Evolutionary conservation across 30 jellyfish, hydroid and myxozoan species (phyloP), one percentile per base, ranked within the genome.

Genomic region (Mastigias papua): DNA sequence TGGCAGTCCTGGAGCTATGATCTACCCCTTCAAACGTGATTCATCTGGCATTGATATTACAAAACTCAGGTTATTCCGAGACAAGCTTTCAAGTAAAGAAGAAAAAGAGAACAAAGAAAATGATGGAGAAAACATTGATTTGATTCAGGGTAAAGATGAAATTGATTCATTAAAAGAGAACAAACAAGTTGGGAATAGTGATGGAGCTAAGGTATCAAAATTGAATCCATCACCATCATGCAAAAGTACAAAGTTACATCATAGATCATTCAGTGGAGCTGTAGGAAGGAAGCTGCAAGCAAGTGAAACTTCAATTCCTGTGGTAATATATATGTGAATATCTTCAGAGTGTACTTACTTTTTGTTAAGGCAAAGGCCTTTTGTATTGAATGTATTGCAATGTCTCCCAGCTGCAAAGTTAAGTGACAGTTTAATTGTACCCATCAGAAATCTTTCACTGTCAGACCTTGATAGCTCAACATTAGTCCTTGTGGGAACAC

Each of bases 1-100:
- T 27, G 77, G 63, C 71, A 93, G 97, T 61, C 98, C 98, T 6
- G 67, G 89, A 27, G 97, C 98, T 48, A 93, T 93, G n/a, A 97
- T 94, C 22, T 95, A 85, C 50, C 99, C 99, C 0, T 74, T 94
- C 48, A 20, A 66, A 23, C 61, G 82, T 31, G 88, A 73, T 19
- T 80, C 81, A 19, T 46, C 90, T 11, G 90, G 79, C 16, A 63
- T 80, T 49, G 69, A 80, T 28, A 65, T 80, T 5, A 35, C n/a
- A 19, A 48, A 46, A 29, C 57, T 80, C 1, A 80, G 78, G 23
- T 31, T 67, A 9, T 35, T 37, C 10, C 54, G 88, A 46, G 88
- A 77, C 7, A 77, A 35, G n/a, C 60, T 66, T 26, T 20, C 82
- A 1, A 46, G 79, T 57, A 80, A 37, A 34, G 90, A 80, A 33